A percentile compares a stretch with the other conserved stretches of the same genome.
phyloP scores from a whole-genome alignment of 2,113 vertebrate genomes.

The Chunga burmeisteri region DNA sequence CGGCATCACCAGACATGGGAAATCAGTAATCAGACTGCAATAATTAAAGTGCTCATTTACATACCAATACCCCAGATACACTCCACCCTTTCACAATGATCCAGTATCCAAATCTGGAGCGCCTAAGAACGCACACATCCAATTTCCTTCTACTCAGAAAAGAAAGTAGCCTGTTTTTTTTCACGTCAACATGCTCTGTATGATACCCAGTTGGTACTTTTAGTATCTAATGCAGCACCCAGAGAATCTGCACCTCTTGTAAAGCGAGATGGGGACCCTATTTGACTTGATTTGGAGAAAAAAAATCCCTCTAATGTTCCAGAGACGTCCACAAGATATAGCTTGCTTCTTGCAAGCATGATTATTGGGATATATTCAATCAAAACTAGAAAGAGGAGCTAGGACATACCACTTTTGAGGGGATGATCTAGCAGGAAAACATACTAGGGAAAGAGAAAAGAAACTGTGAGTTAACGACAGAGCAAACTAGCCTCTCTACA shows the following conservation, averaged over 20 bases:
- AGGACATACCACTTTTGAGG: neutral
- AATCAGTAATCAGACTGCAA: neutral
- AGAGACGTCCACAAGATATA: neutral
- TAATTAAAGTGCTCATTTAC: conserved; percentile 9
- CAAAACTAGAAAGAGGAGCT: neutral
- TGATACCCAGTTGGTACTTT: neutral
- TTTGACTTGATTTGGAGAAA: neutral
- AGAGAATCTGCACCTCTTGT: neutral
- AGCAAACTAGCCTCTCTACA: neutral
- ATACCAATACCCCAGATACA: neutral
- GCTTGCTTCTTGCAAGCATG: neutral
- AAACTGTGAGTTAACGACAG: neutral
- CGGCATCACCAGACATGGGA: neutral
- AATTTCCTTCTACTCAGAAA: neutral
- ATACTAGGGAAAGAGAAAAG: neutral
- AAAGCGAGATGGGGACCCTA: neutral
- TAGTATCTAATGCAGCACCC: neutral
- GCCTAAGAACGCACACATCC: rapidly evolving
- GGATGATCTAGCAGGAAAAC: neutral
- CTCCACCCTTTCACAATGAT: neutral
- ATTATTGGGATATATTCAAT: neutral
- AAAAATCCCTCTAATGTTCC: neutral
- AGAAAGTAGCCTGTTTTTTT: neutral
- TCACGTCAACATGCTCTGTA: neutral
- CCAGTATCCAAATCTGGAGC: neutral